A percentile compares a stretch with the other conserved stretches of the same genome.
Conservation (phyloP, 1,140 invertebrate genomes). For the Atta colombica region DNA sequence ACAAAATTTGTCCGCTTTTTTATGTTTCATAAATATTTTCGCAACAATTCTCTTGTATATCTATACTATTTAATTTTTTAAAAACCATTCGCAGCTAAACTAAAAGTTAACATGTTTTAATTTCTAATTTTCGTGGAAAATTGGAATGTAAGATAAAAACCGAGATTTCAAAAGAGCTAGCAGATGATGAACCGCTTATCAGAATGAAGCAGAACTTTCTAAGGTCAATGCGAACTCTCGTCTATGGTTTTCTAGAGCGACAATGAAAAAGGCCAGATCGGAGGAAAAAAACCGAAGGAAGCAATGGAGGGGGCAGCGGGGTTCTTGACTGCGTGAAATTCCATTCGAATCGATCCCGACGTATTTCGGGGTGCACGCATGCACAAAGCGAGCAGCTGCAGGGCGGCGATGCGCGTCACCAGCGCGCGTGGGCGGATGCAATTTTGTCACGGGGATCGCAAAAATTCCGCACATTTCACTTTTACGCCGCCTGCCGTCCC, state of each 20-base stretch:
- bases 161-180: constrained; percentile 1
- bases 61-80: background rate
- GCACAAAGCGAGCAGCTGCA: constrained; percentile 46
- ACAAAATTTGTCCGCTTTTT: constrained; percentile 4
- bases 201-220: background rate
- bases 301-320: background rate
- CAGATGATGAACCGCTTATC: background rate
- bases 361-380: constrained; percentile 52
- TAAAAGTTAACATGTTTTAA: background rate
- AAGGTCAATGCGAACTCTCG: constrained; percentile 28
- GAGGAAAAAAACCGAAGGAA: constrained; percentile 37
- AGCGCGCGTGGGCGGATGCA: constrained; percentile 42
- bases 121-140: background rate
- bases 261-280: constrained; percentile 34
- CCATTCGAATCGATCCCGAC: constrained; percentile 61
- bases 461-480: constrained; percentile 61
- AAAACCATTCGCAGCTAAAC: background rate
- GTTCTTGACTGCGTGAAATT: constrained; percentile 61
- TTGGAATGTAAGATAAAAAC: background rate
- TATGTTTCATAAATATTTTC: constrained; percentile 9
- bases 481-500: constrained; percentile 10
- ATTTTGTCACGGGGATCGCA: constrained; percentile 54
- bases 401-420: constrained; percentile 48
- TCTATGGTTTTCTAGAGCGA: background rate
- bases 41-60: background rate